Base-by-base conservation (phyloP, 1,140 invertebrate genomes). In the Nomia melanderi region DNA sequence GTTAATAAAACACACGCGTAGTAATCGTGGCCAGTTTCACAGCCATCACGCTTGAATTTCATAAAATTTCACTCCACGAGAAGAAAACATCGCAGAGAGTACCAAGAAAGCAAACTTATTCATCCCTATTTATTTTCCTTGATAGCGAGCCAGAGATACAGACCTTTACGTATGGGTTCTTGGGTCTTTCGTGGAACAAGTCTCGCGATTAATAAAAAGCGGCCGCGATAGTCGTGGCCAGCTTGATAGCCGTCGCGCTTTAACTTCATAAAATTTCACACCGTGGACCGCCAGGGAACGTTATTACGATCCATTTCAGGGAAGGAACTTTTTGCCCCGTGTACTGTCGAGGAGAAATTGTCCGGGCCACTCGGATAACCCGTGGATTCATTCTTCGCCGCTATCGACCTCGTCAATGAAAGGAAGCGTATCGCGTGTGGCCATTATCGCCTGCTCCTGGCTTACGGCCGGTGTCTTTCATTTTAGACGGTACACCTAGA, bases 301-400 rank as follows among this genome's bases (percentile, higher is more conserved):
- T 60, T 71, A 20, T 60, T 71, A 64, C 62, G 62, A 44, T 64
- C 62, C 23, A 23, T 66, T 54, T 56, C 50, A 14, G 11, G 63
- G 63, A 20, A 65, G 63, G 25, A 47, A 47, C 31, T 47, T 65
- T 65, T 50, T 44, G 8, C 17, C 31, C n/a, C 7, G 54, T 17
- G 44, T n/a, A 50, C 25, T 9, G 11, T n/a, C 17, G 41, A n/a
- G 8, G 17, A 29, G 23, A 54, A 62, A 64, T 54, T 27, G 31
- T 31, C n/a, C 36, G 27, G n/a, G 2, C 23, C 25, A 29, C 12
- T 25, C n/a, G 33, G 53, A 14, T 17, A 57, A 57, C 53, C 53
- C 53, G n/a, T 9, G 36, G n/a, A 59, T 59, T 33, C 69, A 20
- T 47, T 60, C 54, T 33, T 47, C 67, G n/a, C 11, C 36, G 36